Base-by-base conservation (phyloP, 2,888 invertebrate species). In the Thymelicus lineola region DNA sequence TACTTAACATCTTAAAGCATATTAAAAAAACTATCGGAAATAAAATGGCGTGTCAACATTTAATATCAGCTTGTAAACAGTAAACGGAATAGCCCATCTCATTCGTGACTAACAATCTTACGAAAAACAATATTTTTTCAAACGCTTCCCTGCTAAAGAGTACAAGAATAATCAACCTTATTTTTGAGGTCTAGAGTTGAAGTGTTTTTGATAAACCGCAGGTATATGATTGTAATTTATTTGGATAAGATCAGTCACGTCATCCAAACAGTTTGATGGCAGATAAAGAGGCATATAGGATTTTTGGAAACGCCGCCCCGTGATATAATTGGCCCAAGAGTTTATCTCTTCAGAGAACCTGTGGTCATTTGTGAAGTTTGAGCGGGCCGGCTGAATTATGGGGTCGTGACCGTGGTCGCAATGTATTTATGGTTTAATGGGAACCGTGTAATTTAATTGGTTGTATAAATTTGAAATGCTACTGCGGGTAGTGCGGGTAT, bases 331-430 rank as follows among this genome's bases (percentile, higher is more conserved):
- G 92, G 90, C 78, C 79, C 75, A 83, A 86, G 85, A 84, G 78
- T 87, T 91, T 90, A 92, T 90, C 88, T 90, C 79, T 93, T 91
- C 92, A 86, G 80, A 84, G 92, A 92, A 93, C 77, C 85, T 85
- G 86, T 88, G 89, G 89, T 86, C 89, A 86, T 90, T 91, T 88
- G 81, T 82, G 85, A 83, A 79, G 77, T 36, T 36, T 57, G 35
- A 58, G 57, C 12, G 36, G 71, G 72, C 55, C 28, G 55, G 76
- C 78, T 86, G 84, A 89, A 76, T 86, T 87, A 88, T 84, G 87
- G 79, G 85, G 75, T 85, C 89, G 84, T 88, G 87, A 86, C 81
- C 75, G 70, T 70, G 71, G 71, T 71, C 53, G 60, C 70, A 69
- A 42, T 73, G 71, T 66, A 62, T 70, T 74, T 74, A 69, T 69